Percentiles rank a stretch among this genome's conserved stretches.
These are phyloP conservation scores for Argynnis bischoffii DNA, from an alignment of 2,888 invertebrate genomes.

Conservation along the genomic window DNA sequence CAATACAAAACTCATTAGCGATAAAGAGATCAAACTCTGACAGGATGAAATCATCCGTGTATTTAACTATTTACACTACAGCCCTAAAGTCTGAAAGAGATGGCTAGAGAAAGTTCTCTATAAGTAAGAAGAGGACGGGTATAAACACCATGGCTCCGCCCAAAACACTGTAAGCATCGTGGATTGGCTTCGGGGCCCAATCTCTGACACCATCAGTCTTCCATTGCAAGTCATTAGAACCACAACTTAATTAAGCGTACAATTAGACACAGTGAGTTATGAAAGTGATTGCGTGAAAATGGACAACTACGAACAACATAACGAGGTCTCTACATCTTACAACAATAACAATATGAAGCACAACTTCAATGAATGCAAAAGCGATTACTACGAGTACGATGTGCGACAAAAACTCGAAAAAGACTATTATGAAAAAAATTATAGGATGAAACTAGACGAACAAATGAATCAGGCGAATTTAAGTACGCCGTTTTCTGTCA, in stretches of 20 bases:
- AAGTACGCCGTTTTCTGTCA: constrained; percentile 72
- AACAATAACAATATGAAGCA: constrained; percentile 64
- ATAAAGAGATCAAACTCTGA: constrained; percentile 51
- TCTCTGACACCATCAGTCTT: constrained; percentile 73
- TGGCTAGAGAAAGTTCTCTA: constrained; percentile 33
- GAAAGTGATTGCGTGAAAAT: constrained; percentile 52
- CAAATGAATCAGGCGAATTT: constrained; percentile 48
- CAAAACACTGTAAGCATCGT: constrained; percentile 53
- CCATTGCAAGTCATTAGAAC: constrained; percentile 63
- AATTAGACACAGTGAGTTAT: constrained; percentile 41
- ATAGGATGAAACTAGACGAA: constrained; percentile 60
- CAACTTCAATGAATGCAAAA: constrained; percentile 62
- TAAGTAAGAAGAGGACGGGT: constrained; percentile 47
- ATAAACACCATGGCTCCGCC: constrained; percentile 60
- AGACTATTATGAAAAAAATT: constrained; percentile 49
- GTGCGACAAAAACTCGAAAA: constrained; percentile 53
- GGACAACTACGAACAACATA: constrained; percentile 70
- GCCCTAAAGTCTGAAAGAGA: constrained; percentile 50
- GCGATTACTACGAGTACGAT: constrained; percentile 58
- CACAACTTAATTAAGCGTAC: constrained; percentile 59
- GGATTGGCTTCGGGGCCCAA: constrained; percentile 69
- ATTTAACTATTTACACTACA: constrained; percentile 62
- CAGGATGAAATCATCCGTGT: constrained; percentile 73
- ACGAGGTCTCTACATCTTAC: constrained; percentile 66
- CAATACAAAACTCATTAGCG: constrained; percentile 43